Base-by-base conservation (phyloP, 2,113 vertebrate genomes). In the Percopsis transmontana region DNA sequence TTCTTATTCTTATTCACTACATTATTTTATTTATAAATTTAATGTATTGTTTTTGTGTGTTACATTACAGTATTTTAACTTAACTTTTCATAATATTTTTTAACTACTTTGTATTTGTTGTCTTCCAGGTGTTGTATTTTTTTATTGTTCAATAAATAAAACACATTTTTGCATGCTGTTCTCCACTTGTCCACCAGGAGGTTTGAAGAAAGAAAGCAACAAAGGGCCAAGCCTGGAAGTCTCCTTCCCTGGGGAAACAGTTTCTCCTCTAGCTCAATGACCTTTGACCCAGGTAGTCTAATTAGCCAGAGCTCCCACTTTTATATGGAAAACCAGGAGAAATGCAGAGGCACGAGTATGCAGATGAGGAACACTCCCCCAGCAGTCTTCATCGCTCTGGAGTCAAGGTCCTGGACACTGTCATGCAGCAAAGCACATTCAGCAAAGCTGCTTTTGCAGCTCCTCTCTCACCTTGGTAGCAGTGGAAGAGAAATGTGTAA, bases 261-360 rank as follows among this genome's bases (percentile, higher is more conserved):
- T 58, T 76, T 58, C 62, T 87, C 76, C 82, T 78, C 52, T 52
- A 81, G 81, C 79, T 77, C 48, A 51, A 40, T 65, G 48, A 84
- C 85, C 84, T 83, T 64, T 87, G 80, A 86, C 85, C 83, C 23
- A 1, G 48, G 45, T 50, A 83, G 81, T 76, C 84, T 86, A 87
- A 91, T 90, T 88, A 88, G 84, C 44, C 58, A 39, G 64, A 70
- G 57, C 72, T 55, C 27, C 61, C 62, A 59, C 78, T 85, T 86
- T 89, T 51, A 84, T 84, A 79, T 82, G 70, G 66, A 77, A 85
- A 85, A 81, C 59, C 67, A 67, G 65, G 16, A 85, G 73, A 86
- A 85, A 83, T 86, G 85, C 84, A 78, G 76, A 88, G 68, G 68
- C 58, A 79, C 52, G 58, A 59, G 77, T 89, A 90, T 90, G 88